These are phyloP conservation scores for Drosophila arawakana DNA, from an alignment of 1,140 invertebrate species.

Conservation along the genomic window DNA sequence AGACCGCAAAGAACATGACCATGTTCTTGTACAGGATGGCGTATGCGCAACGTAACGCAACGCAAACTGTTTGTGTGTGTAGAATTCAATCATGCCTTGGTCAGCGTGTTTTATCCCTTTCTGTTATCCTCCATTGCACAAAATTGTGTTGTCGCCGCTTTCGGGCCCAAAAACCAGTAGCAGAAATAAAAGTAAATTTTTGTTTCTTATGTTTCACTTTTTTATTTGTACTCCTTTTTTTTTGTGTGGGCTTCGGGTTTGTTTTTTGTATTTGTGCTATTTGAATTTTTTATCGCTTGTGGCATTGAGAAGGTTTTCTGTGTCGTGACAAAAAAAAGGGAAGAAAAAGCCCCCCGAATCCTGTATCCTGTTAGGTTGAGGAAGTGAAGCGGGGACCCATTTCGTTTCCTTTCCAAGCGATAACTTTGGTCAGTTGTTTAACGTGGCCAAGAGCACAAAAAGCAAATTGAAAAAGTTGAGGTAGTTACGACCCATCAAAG, in stretches of 20 bases:
- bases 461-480: constrained; percentile 74
- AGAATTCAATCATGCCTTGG: constrained; percentile 38
- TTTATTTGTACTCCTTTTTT: constrained; percentile 52
- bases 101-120: constrained; percentile 37
- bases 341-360: too few species aligned
- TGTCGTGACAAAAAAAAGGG: not conserved
- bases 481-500: constrained; percentile 53
- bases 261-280: constrained; percentile 46
- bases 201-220: constrained; percentile 18
- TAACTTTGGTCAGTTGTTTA: constrained; percentile 65
- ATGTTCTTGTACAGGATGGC: constrained; percentile 12
- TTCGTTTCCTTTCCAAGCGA: constrained; percentile 69
- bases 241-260: constrained; percentile 22
- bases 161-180: not conserved
- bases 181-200: constrained; percentile 10
- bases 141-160: constrained; percentile 14
- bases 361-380: constrained; percentile 7
- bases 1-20: not conserved
- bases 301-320: constrained; percentile 27
- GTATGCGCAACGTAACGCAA: constrained; percentile 28
- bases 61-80: not conserved
- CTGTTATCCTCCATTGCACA: constrained; percentile 43
- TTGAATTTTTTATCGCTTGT: constrained; percentile 55
- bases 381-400: constrained; percentile 27
- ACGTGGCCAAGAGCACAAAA: constrained; percentile 23